Conservation (phyloP, 1,140 invertebrate genomes). For the Nymphalis io region DNA sequence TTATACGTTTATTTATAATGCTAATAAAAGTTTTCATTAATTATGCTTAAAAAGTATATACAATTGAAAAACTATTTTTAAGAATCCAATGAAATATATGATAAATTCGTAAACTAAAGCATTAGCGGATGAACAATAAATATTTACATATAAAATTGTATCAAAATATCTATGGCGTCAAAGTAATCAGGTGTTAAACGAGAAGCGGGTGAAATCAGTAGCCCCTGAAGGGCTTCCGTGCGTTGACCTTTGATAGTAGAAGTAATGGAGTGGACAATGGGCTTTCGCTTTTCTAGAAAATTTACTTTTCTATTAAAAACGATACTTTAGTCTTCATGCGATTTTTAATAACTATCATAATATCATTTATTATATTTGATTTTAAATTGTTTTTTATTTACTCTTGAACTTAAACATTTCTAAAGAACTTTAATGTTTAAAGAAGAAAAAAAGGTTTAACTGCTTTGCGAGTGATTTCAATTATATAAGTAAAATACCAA, state of each 20-base stretch:
- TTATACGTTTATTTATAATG: too few species aligned
- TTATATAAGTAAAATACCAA: too few species aligned
- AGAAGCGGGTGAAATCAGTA: constrained; percentile 24
- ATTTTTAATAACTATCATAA: not conserved
- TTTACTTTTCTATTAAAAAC: constrained; percentile 1
- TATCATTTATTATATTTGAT: not conserved
- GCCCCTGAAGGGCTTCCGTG: constrained; percentile 6
- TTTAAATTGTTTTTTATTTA: too few species aligned
- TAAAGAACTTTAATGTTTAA: too few species aligned
- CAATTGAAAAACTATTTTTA: not conserved
- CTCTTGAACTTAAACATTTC: too few species aligned
- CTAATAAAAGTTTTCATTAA: too few species aligned
- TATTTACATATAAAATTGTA: not conserved
- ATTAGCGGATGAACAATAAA: not conserved
- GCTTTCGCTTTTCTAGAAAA: constrained; percentile 14
- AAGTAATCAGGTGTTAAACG: constrained; percentile 28
- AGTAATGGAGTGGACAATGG: constrained; percentile 17
- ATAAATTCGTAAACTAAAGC: not conserved
- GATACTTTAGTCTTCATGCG: not conserved
- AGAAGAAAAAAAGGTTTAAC: too few species aligned
- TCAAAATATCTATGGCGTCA: not conserved
- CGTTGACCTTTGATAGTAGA: constrained; percentile 17
- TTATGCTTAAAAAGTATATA: too few species aligned
- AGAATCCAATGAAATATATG: too few species aligned
- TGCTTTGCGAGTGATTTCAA: too few species aligned